phyloP scores from a whole-genome alignment of 2,888 invertebrate genomes.

The Volucella inanis region DNA sequence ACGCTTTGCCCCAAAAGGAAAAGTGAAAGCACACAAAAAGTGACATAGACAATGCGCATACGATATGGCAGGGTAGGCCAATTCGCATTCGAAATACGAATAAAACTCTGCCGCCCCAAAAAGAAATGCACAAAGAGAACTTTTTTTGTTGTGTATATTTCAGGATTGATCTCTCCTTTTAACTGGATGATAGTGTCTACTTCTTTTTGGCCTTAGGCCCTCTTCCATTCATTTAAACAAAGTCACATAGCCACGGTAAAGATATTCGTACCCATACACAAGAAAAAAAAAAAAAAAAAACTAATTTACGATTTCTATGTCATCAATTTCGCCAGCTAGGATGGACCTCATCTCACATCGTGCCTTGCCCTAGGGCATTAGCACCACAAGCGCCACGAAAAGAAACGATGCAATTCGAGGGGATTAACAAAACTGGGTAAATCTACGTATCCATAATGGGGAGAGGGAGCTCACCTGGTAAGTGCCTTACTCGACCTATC shows the following conservation, averaged over 20 bases:
- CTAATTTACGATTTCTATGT: slow-evolving; percentile 70
- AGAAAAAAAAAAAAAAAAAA: slow-evolving; percentile 33
- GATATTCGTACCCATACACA: neutral
- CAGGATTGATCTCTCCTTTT: slow-evolving; percentile 38
- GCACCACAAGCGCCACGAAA: slow-evolving; percentile 64
- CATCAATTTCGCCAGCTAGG: slow-evolving; percentile 62
- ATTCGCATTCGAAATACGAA: slow-evolving; percentile 32
- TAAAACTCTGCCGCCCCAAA: slow-evolving; percentile 26
- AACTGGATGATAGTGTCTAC: slow-evolving; percentile 19
- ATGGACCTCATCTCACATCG: slow-evolving; percentile 62
- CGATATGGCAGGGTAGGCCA: slow-evolving; percentile 29
- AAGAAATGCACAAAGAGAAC: neutral
- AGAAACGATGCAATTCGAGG: slow-evolving; percentile 31
- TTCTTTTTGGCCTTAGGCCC: slow-evolving; percentile 8
- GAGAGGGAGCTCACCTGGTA: slow-evolving; percentile 13
- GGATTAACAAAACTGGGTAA: slow-evolving; percentile 14
- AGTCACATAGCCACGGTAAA: slow-evolving; percentile 40
- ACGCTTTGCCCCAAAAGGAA: slow-evolving; percentile 65
- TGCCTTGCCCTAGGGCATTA: slow-evolving; percentile 63
- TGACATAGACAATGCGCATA: slow-evolving; percentile 34
- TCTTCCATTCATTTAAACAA: slow-evolving; percentile 50
- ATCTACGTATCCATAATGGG: slow-evolving; percentile 56
- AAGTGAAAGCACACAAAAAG: slow-evolving; percentile 65
- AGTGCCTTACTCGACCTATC: slow-evolving; percentile 39
- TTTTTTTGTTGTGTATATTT: neutral